A percentile compares a stretch with the other conserved stretches of the same genome.
Evolutionary conservation across 2,888 invertebrate species (phyloP).

Genomic region (Prenolepis imparis): DNA sequence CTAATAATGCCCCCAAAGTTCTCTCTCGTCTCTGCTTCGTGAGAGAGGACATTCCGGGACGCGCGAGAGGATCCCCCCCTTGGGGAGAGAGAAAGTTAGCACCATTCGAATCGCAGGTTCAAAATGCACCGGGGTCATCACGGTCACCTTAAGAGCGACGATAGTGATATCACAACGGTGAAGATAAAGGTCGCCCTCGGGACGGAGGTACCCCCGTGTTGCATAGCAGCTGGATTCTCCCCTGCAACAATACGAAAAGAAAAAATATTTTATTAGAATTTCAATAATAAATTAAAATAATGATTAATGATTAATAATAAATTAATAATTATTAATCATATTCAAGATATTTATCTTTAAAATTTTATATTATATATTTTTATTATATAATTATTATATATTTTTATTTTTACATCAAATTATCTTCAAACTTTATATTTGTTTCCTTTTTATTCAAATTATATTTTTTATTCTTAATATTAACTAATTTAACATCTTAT

Average conservation of each 20-base stretch:
- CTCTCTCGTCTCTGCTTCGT: conserved; percentile 11
- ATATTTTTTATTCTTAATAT: too few relatives aligned
- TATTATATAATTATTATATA: too few relatives aligned
- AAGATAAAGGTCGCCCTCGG: conserved; percentile 78
- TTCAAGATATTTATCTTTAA: too few relatives aligned
- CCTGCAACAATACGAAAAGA: conserved; percentile 78
- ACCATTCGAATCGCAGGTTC: conserved; percentile 73
- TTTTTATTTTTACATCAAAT: too few relatives aligned
- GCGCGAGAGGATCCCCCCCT: conserved; percentile 27
- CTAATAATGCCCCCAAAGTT: conserved; percentile 23
- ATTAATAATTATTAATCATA: too few relatives aligned
- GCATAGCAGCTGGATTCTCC: conserved; percentile 85
- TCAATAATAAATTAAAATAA: too few relatives aligned
- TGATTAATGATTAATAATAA: too few relatives aligned
- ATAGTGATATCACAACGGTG: conserved; percentile 78
- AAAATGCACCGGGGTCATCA: conserved; percentile 72
- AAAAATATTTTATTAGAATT: too few relatives aligned
- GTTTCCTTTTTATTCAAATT: too few relatives aligned
- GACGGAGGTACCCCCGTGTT: conserved; percentile 80
- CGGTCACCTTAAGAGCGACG: conserved; percentile 84
- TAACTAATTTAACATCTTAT: too few relatives aligned
- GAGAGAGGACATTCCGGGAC: conserved; percentile 18
- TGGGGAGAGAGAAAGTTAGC: conserved; percentile 66
- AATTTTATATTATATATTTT: too few relatives aligned
- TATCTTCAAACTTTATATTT: too few relatives aligned